Evolutionary conservation across 2,888 invertebrate species (phyloP).

Genomic region (Adineta ricciae): DNA sequence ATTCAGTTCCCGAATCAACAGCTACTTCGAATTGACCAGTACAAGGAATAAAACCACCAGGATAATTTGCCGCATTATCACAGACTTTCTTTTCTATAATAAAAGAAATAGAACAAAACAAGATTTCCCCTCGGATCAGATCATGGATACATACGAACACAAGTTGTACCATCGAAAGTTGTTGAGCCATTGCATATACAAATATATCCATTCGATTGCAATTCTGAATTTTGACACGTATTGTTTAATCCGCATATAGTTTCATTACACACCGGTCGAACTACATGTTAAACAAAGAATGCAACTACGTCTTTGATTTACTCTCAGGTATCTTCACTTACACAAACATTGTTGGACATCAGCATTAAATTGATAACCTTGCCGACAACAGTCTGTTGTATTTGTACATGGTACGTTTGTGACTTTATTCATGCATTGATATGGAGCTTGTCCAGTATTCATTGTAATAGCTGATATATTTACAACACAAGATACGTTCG

Average conservation of each 20-base stretch:
- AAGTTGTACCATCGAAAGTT: not conserved
- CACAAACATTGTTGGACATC: constrained; percentile 10
- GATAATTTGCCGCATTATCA: not conserved
- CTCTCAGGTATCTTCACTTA: not conserved
- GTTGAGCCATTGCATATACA: not conserved
- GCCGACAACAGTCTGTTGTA: not conserved
- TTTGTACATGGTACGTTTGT: not conserved
- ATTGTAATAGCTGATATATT: not conserved
- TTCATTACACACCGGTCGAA: not conserved
- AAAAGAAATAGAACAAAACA: not conserved
- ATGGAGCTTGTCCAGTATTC: not conserved
- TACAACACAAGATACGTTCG: not conserved
- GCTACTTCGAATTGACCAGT: not conserved
- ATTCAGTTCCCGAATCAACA: not conserved
- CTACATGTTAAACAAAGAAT: not conserved
- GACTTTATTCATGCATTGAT: not conserved
- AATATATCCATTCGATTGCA: not conserved
- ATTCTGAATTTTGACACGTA: not conserved
- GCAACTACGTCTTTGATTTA: not conserved
- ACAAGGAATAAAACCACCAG: not conserved
- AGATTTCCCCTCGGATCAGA: not conserved
- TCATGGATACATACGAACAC: not conserved
- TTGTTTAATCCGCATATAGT: not conserved
- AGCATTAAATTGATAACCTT: not conserved
- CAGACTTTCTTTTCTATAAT: not conserved